A percentile compares a stretch with the other conserved stretches of the same genome.
phyloP scores from a whole-genome alignment of 2,888 invertebrate genomes.

The Tetragonula carbonaria region DNA sequence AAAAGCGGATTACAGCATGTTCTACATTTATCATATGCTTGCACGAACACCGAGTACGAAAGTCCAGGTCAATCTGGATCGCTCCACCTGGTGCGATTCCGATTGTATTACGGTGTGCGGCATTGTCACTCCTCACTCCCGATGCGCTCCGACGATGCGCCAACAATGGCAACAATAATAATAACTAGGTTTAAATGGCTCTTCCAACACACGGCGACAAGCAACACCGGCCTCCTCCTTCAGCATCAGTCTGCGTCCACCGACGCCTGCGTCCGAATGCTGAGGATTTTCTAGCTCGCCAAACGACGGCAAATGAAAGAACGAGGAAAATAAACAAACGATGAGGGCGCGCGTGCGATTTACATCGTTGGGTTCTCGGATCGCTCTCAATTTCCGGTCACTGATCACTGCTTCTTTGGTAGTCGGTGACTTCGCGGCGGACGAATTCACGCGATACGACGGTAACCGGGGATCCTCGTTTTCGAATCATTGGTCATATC shows the following conservation, averaged over 20 bases:
- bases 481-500: conserved; percentile 26
- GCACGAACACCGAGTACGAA: conserved; percentile 61
- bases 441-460: conserved; percentile 35
- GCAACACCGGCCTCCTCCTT: conserved; percentile 16
- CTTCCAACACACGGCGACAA: background rate
- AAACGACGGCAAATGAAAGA: conserved; percentile 26
- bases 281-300: background rate
- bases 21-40: conserved; percentile 81
- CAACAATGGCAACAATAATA: conserved; percentile 47
- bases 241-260: conserved; percentile 4
- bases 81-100: conserved; percentile 59
- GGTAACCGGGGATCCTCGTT: conserved; percentile 22
- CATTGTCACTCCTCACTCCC: conserved; percentile 70
- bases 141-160: conserved; percentile 47
- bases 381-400: conserved; percentile 17
- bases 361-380: conserved; percentile 49
- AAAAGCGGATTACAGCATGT: conserved; percentile 71
- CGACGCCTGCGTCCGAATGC: conserved; percentile 35
- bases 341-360: conserved; percentile 37
- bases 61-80: conserved; percentile 59
- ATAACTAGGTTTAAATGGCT: conserved; percentile 2
- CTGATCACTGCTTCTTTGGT: background rate
- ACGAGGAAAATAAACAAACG: conserved; percentile 33
- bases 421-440: background rate
- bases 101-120: conserved; percentile 62